phyloP scores from a whole-genome alignment of 2,888 invertebrate species.

The Cosmorhoe ocellata region DNA sequence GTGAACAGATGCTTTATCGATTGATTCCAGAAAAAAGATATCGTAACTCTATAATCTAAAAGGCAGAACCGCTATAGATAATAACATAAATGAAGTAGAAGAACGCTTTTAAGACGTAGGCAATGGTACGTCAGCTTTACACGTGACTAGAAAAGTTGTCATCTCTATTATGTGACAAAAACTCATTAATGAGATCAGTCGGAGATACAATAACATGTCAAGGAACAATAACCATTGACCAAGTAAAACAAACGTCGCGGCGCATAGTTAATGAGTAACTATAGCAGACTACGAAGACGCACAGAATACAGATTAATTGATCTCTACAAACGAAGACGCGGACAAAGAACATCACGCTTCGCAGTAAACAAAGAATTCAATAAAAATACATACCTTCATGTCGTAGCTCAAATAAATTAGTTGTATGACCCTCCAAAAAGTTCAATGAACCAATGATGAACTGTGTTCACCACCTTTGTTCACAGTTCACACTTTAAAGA shows the following conservation, averaged over 20 bases:
- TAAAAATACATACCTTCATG: conserved; percentile 25
- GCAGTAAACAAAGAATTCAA: conserved; percentile 46
- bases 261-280: conserved; percentile 66
- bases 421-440: conserved; percentile 6
- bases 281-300: conserved; percentile 47
- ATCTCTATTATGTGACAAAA: conserved; percentile 50
- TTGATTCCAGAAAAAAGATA: conserved; percentile 23
- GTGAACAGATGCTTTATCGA: conserved; percentile 31
- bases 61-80: conserved; percentile 26
- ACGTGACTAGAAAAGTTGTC: conserved; percentile 39
- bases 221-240: conserved; percentile 59
- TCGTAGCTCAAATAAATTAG: conserved; percentile 12
- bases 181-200: conserved; percentile 54
- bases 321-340: conserved; percentile 58
- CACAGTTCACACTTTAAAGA: neutral
- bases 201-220: conserved; percentile 52
- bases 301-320: conserved; percentile 73
- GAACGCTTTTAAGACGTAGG: conserved; percentile 21
- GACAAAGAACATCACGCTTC: conserved; percentile 60
- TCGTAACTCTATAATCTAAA: conserved; percentile 22
- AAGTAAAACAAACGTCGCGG: conserved; percentile 59
- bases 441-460: conserved; percentile 2
- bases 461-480: neutral
- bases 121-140: conserved; percentile 30
- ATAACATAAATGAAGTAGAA: conserved; percentile 13